Conservation (phyloP, 2,113 vertebrate species). For the Epinephelus fuscoguttatus region DNA sequence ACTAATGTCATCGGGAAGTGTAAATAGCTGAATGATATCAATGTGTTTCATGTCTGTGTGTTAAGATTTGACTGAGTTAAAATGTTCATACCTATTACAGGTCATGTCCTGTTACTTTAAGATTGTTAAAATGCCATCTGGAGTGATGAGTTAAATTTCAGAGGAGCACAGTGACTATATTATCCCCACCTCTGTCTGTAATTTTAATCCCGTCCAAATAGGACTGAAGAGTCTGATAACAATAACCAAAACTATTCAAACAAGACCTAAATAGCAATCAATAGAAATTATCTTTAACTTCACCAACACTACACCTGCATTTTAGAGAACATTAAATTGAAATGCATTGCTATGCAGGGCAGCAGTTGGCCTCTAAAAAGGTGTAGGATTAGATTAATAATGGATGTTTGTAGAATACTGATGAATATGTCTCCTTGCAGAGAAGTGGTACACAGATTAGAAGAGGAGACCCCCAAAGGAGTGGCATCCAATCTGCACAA, state of each 20-base stretch:
- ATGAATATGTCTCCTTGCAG: constrained; percentile 12
- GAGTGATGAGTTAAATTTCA: not conserved
- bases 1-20: not conserved
- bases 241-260: not conserved
- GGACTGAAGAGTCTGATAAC: no score
- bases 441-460: constrained; percentile 16
- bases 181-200: not conserved
- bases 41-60: not conserved
- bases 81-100: not conserved
- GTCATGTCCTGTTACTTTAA: not conserved
- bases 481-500: constrained; percentile 21
- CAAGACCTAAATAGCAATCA: not conserved
- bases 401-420: constrained; percentile 31
- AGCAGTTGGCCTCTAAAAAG: constrained; percentile 10
- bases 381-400: not conserved
- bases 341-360: not conserved
- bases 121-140: not conserved
- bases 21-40: not conserved
- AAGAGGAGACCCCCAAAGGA: constrained; percentile 9
- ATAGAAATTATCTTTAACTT: not conserved
- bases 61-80: not conserved
- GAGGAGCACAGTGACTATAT: not conserved
- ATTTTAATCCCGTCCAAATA: not conserved
- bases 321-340: not conserved
- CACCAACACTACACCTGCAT: not conserved